phyloP scores from a whole-genome alignment of 2,888 invertebrate genomes.

The Cantharis rustica region DNA sequence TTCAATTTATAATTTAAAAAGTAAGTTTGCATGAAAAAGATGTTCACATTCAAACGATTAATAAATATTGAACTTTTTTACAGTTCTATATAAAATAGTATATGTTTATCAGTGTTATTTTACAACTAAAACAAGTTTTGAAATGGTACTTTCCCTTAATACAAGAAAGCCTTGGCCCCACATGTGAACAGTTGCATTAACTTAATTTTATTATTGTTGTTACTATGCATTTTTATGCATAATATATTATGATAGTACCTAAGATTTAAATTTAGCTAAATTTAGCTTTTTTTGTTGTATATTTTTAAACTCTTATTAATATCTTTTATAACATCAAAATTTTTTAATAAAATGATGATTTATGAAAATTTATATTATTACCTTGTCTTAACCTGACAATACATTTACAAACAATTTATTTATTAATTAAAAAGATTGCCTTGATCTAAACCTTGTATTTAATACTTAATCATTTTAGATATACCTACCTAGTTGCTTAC shows the following conservation, averaged over 20 bases:
- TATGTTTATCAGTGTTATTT: not conserved
- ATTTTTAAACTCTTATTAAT: not conserved
- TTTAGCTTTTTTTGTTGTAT: not conserved
- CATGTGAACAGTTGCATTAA: not conserved
- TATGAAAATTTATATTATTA: not conserved
- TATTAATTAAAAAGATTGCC: not conserved
- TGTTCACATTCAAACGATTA: not conserved
- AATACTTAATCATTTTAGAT: too few relatives aligned
- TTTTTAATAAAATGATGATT: not conserved
- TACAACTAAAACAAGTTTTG: not conserved
- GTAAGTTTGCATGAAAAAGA: not conserved
- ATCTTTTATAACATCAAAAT: not conserved
- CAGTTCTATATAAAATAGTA: not conserved
- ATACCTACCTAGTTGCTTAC: too few relatives aligned
- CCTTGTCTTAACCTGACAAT: not conserved
- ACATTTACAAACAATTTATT: not conserved
- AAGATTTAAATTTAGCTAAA: not conserved
- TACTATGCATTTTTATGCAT: not conserved
- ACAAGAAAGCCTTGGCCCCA: slow-evolving; percentile 1
- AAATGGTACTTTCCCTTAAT: not conserved
- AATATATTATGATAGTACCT: not conserved
- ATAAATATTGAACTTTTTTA: not conserved
- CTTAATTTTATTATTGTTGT: not conserved
- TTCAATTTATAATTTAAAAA: not conserved
- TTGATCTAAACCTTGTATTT: not conserved